Evolutionary conservation across 2,888 invertebrate species (phyloP).

Genomic region (Thelaira solivaga): DNA sequence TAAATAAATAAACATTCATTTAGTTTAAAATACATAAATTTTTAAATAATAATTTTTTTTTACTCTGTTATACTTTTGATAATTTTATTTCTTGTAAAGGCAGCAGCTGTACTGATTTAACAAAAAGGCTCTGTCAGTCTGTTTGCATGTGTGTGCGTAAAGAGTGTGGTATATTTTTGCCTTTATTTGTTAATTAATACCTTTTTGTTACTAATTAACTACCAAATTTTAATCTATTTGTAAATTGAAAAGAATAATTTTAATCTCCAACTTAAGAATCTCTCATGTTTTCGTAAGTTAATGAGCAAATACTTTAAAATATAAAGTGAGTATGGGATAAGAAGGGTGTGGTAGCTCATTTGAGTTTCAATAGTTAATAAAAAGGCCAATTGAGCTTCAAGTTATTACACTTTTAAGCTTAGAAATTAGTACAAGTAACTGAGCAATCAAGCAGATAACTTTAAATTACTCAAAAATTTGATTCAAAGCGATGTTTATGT

Average conservation of each 20-base stretch:
- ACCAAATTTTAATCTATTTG: background rate
- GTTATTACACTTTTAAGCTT: too few species aligned
- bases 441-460: too few species aligned
- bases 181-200: conserved; percentile 4
- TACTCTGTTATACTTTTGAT: conserved; percentile 25
- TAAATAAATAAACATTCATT: conserved; percentile 49
- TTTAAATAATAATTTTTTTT: conserved; percentile 1
- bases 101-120: conserved; percentile 26
- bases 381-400: too few species aligned
- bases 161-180: background rate
- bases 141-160: background rate
- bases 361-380: too few species aligned
- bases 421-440: too few species aligned
- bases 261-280: too few species aligned
- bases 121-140: background rate
- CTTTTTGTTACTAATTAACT: conserved; percentile 1
- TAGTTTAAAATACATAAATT: conserved; percentile 45
- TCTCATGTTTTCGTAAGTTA: too few species aligned
- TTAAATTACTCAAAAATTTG: too few species aligned
- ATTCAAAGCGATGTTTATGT: too few species aligned
- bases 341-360: too few species aligned
- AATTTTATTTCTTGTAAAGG: background rate
- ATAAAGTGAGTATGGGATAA: too few species aligned
- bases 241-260: background rate
- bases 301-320: too few species aligned